phyloP scores from a whole-genome alignment of 2,888 invertebrate genomes.

The Chloroclysta siterata region DNA sequence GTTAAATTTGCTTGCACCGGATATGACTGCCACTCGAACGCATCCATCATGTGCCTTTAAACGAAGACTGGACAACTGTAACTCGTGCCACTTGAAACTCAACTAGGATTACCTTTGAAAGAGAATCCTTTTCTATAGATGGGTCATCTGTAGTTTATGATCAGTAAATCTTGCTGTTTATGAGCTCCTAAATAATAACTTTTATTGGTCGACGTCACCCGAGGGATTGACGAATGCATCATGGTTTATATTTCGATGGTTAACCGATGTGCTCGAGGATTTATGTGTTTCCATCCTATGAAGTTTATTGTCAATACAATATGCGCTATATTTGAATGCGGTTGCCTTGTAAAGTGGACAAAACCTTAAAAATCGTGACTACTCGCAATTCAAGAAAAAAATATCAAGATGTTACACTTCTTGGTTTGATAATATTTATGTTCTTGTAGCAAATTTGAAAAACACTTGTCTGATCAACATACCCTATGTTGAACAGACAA shows the following conservation, averaged over 20 bases:
- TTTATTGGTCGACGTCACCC: conserved; percentile 73
- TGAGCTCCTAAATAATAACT: conserved; percentile 81
- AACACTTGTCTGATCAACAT: too few relatives aligned
- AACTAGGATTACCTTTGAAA: conserved; percentile 55
- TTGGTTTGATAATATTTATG: too few relatives aligned
- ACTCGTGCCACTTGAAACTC: conserved; percentile 57
- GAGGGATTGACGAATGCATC: conserved; percentile 74
- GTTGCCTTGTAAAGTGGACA: conserved; percentile 33
- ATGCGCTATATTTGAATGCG: conserved; percentile 45
- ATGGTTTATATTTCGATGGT: conserved; percentile 68
- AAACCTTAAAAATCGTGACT: conserved; percentile 17
- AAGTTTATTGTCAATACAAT: conserved; percentile 76
- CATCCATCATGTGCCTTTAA: conserved; percentile 72
- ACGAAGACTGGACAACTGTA: conserved; percentile 66
- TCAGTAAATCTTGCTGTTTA: conserved; percentile 78
- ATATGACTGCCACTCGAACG: conserved; percentile 79
- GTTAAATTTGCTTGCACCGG: conserved; percentile 83
- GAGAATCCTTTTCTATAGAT: conserved; percentile 50
- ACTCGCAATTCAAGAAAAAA: too few relatives aligned
- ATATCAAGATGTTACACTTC: too few relatives aligned
- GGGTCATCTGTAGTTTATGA: conserved; percentile 72
- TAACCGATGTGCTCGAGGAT: conserved; percentile 65
- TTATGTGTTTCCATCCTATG: conserved; percentile 65
- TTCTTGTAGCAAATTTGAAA: too few relatives aligned
- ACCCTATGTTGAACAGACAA: too few relatives aligned